phyloP scores from a whole-genome alignment of 1,140 invertebrate genomes.

The Aphidius ervi region DNA sequence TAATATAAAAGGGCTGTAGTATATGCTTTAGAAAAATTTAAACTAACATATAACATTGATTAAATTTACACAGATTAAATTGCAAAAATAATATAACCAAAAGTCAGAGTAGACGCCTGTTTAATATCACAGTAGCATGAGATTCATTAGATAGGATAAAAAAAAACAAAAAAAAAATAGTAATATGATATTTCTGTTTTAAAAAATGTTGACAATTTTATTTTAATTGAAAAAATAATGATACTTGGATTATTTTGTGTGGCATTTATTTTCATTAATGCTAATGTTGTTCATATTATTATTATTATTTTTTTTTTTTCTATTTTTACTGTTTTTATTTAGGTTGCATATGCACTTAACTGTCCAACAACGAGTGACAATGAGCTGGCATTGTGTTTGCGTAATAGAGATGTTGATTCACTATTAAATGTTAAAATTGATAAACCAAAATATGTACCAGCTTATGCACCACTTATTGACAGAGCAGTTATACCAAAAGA shows the following conservation, averaged over 20 bases:
- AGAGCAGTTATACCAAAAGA: conserved; percentile 77
- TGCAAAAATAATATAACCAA: background rate
- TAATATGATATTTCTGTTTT: too few relatives aligned
- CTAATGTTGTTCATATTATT: background rate
- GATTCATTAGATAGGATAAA: too few relatives aligned
- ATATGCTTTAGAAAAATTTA: background rate
- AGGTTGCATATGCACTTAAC: conserved; percentile 72
- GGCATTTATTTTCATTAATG: conserved; percentile 7
- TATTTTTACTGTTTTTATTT: background rate
- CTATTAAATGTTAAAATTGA: conserved; percentile 44
- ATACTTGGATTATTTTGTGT: background rate
- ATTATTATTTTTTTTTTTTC: background rate
- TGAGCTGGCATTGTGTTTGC: conserved; percentile 61
- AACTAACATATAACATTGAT: background rate
- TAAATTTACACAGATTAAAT: background rate
- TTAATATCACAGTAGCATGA: too few relatives aligned
- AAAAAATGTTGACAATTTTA: too few relatives aligned
- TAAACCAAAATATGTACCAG: conserved; percentile 48
- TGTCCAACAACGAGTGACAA: conserved; percentile 63
- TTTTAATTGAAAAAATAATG: background rate
- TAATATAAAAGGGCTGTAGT: too few relatives aligned
- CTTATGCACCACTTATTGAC: conserved; percentile 74
- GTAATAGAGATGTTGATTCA: conserved; percentile 48
- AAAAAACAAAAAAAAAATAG: too few relatives aligned
- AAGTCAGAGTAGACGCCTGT: too few relatives aligned